Base-by-base conservation (phyloP, 2,888 invertebrate species). In the Mesochorus sp. region DNA sequence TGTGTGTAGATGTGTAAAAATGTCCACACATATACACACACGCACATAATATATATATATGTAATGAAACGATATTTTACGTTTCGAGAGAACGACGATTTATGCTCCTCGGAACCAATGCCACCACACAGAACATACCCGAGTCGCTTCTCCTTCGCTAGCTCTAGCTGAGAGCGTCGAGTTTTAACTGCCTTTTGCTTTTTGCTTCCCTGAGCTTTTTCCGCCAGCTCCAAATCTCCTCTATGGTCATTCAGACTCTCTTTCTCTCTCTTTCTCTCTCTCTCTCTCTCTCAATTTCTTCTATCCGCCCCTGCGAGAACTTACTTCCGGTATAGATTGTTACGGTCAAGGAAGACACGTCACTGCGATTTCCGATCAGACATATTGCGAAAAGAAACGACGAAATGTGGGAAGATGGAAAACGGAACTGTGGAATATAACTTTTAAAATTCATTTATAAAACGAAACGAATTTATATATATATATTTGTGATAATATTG, bases 1-100 rank as follows among this genome's bases (percentile, higher is more conserved):
- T 70, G n/a, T n/a, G n/a, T n/a, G n/a, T n/a, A n/a, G n/a, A n/a
- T n/a, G n/a, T n/a, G n/a, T n/a, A n/a, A n/a, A n/a, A n/a, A n/a
- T n/a, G n/a, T n/a, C n/a, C n/a, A n/a, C n/a, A n/a, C n/a, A n/a
- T n/a, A n/a, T n/a, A n/a, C n/a, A n/a, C n/a, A n/a, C n/a, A n/a
- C n/a, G n/a, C n/a, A n/a, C n/a, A n/a, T n/a, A n/a, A n/a, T n/a
- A n/a, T n/a, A n/a, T n/a, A n/a, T n/a, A n/a, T n/a, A n/a, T n/a
- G n/a, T n/a, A n/a, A 64, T 64, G 64, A 57, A 70, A 49, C 76
- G 64, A 70, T 76, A 76, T 70, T 70, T 76, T 70, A 70, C 76
- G 64, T 64, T 76, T 76, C 70, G 64, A 76, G 76, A 76, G 76
- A 55, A 57, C 39, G 5, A 44, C 76, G 64, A 76, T 76, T 76